phyloP scores from a whole-genome alignment of 2,797 vertebrate genomes.

The Tinamus major region DNA sequence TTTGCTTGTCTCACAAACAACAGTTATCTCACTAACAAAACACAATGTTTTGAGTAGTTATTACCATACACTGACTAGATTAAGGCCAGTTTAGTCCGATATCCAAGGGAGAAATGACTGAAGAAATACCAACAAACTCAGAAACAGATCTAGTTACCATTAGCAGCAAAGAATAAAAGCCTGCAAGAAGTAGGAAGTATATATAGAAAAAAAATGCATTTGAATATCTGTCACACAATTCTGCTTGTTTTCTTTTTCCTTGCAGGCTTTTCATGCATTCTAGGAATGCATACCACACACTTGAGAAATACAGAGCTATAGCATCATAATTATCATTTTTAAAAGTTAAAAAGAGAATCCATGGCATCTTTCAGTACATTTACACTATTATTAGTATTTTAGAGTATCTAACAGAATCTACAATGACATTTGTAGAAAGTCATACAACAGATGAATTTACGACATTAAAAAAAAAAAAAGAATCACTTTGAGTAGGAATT shows the following conservation, averaged over 20 bases:
- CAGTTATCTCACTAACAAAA: not conserved
- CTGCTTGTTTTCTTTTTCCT: not conserved
- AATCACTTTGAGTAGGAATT: not conserved
- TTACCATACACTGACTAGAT: not conserved
- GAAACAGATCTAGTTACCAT: not conserved
- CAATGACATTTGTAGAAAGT: constrained; percentile 37
- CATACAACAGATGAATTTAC: constrained; percentile 28
- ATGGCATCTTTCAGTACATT: not conserved
- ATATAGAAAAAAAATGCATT: not conserved
- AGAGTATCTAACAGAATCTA: constrained; percentile 34
- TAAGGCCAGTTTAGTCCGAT: not conserved
- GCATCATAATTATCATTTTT: not conserved
- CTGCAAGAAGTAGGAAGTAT: not conserved
- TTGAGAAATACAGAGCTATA: not conserved
- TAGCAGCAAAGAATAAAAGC: not conserved
- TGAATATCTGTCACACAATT: not conserved
- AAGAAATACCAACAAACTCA: not conserved
- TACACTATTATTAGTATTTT: constrained; percentile 33
- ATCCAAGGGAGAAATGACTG: not conserved
- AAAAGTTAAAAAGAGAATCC: not conserved
- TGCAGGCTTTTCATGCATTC: not conserved
- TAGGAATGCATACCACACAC: not conserved
- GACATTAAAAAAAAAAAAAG: not conserved
- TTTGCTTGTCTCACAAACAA: not conserved
- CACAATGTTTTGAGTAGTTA: not conserved